Evolutionary conservation across 53 echinoderm and acorn worm genomes (phyloP).

Genomic region (Apostichopus leukothele): DNA sequence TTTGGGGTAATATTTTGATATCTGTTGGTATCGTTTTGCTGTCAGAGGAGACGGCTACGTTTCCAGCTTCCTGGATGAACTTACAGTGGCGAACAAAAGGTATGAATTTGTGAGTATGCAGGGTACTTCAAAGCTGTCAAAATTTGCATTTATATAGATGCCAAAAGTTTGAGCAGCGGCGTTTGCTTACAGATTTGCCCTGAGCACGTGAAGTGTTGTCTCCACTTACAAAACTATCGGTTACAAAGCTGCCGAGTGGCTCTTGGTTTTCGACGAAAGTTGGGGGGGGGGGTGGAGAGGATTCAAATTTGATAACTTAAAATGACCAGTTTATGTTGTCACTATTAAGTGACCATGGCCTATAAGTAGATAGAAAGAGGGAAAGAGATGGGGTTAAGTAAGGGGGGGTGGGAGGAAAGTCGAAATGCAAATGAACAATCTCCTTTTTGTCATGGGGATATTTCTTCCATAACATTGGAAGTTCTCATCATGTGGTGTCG

Average conservation of each 20-base stretch:
- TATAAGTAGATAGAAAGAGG: slow-evolving; percentile 24
- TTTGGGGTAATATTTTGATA: slow-evolving; percentile 48
- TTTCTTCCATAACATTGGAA: slow-evolving; percentile 17
- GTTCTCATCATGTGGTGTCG: background rate
- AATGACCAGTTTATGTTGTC: slow-evolving; percentile 24
- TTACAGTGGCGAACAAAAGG: slow-evolving; percentile 46
- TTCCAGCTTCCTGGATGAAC: slow-evolving; percentile 38
- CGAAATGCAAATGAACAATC: too few relatives aligned
- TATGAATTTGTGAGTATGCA: slow-evolving; percentile 50
- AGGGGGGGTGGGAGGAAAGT: background rate
- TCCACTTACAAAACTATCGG: slow-evolving; percentile 44
- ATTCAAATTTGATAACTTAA: slow-evolving; percentile 42
- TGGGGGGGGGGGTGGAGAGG: background rate
- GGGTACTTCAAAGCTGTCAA: slow-evolving; percentile 49
- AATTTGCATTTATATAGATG: slow-evolving; percentile 55
- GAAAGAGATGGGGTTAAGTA: background rate
- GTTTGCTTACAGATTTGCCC: slow-evolving; percentile 52
- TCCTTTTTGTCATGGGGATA: background rate
- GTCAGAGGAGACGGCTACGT: slow-evolving; percentile 38
- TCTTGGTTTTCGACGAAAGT: slow-evolving; percentile 18
- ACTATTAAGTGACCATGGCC: slow-evolving; percentile 50
- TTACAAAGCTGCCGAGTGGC: slow-evolving; percentile 38
- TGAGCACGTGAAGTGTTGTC: slow-evolving; percentile 45
- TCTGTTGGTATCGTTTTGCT: slow-evolving; percentile 37
- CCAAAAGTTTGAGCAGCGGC: slow-evolving; percentile 35